phyloP scores from a whole-genome alignment of 1,140 invertebrate species.

The Archivesica marissinica region DNA sequence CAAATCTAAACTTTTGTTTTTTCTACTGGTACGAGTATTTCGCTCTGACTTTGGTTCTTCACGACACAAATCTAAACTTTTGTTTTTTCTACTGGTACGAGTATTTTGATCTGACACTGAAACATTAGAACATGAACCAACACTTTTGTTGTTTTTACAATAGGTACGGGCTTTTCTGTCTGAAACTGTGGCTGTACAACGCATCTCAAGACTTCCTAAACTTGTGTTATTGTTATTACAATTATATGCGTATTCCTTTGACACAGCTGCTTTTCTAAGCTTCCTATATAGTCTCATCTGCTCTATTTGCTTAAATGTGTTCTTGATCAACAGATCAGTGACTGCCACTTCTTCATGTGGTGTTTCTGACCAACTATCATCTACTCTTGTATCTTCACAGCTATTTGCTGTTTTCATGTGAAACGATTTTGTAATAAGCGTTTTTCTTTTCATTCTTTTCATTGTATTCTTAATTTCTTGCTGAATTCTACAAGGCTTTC shows the following conservation, averaged over 20 bases:
- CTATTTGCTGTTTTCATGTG: no score
- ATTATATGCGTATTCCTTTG: neutral
- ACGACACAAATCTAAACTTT: neutral
- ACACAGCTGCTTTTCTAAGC: neutral
- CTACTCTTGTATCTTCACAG: no score
- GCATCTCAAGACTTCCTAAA: neutral
- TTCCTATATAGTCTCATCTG: neutral
- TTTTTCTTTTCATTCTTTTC: no score
- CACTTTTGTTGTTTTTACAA: neutral
- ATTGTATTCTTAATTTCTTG: no score
- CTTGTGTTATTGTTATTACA: neutral
- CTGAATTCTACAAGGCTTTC: no score
- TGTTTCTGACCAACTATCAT: no score
- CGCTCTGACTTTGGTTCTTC: neutral
- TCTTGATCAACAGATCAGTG: no score
- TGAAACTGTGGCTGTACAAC: neutral
- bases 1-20: neutral
- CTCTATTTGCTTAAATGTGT: no score
- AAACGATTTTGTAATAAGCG: no score
- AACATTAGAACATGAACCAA: neutral
- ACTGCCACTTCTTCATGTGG: no score
- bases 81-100: neutral
- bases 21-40: no score
- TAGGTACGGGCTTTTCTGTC: neutral
- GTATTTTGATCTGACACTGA: neutral